Percentiles rank a stretch among this genome's conserved stretches.
These are phyloP conservation scores for Brachypteracias leptosomus DNA, from an alignment of 2,113 vertebrate genomes.

Conservation along the genomic window DNA sequence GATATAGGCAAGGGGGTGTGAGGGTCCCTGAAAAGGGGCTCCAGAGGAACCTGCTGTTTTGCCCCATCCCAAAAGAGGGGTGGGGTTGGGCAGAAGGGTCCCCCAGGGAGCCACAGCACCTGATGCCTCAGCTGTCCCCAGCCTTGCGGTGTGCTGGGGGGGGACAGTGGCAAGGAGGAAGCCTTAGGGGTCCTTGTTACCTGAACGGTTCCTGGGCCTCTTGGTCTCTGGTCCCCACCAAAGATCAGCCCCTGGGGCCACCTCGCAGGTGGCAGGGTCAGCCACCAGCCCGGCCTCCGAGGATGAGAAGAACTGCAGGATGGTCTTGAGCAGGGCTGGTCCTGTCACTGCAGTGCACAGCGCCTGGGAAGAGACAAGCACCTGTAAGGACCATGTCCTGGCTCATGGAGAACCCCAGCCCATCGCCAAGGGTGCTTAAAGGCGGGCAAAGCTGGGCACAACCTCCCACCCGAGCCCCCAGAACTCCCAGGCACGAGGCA, in stretches of 20 bases:
- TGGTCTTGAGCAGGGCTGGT: constrained; percentile 87
- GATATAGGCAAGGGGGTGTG: not conserved
- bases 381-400: rapidly evolving
- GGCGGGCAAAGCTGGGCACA: not conserved
- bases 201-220: not conserved
- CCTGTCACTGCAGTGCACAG: constrained; percentile 87
- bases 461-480: not conserved
- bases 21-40: not conserved
- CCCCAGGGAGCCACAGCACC: too few relatives aligned
- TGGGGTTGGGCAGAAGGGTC: rapidly evolving
- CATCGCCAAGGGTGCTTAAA: rapidly evolving
- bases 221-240: not conserved
- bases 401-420: not conserved
- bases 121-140: not conserved
- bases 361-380: constrained; percentile 57
- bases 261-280: not conserved
- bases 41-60: rapidly evolving
- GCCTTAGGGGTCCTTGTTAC: not conserved
- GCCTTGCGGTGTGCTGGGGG: rapidly evolving
- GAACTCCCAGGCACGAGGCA: rapidly evolving
- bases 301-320: constrained; percentile 89
- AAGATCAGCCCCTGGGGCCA: not conserved
- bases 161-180: not conserved
- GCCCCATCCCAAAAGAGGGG: not conserved
- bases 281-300: constrained; percentile 50